Base-by-base conservation (phyloP, 2,797 vertebrate genomes). In the Enteromius paludinosus region DNA sequence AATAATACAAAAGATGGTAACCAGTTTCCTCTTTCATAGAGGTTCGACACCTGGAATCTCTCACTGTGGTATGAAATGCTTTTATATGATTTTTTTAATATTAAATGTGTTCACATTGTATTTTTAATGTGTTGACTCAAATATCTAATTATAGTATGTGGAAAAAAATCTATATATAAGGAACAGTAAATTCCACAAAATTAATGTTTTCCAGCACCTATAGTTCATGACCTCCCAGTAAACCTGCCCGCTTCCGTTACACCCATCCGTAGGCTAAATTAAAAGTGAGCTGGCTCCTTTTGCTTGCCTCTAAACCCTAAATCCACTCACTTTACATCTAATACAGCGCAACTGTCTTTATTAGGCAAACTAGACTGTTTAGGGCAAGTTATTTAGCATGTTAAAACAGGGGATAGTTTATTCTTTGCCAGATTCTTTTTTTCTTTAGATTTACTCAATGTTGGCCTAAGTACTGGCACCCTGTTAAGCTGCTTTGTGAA, bases 401-500 rank as follows among this genome's bases (percentile, higher is more conserved):
- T n/a, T 52, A 30, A 59, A 38, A 52, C 12, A 54, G 8, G 52
- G 20, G 33, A 49, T 15, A 0, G 12, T 6, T 78, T n/a, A 23
- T 78, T 35, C 20, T 20, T 66, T 35, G 23, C 52, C 18, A 62
- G 41, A 5, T 0, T 41, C 11, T 41, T 41, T 4, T 41, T 43
- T 77, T 18, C 7, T 56, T 20, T 20, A 8, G 18, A 4, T 56
- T 23, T 56, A 20, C 33, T 79, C 18, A 20, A 20, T 25, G 20
- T 78, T 15, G 17, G 35, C 14, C 25, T 14, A 45, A 20, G 45
- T 54, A 15, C 62, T 38, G 20, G 4, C 12, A 54, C 64, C 33
- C 14, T 41, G 17, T 79, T 56, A 70, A 79, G 35, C 78, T 79
- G 65, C 47, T 70, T 41, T 41, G 30, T 69, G 49, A 59, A 56